A percentile compares a stretch with the other conserved stretches of the same genome.
These are phyloP conservation scores for Nannobrachium achirus DNA, from an alignment of 2,113 vertebrate species.

Conservation along the genomic window DNA sequence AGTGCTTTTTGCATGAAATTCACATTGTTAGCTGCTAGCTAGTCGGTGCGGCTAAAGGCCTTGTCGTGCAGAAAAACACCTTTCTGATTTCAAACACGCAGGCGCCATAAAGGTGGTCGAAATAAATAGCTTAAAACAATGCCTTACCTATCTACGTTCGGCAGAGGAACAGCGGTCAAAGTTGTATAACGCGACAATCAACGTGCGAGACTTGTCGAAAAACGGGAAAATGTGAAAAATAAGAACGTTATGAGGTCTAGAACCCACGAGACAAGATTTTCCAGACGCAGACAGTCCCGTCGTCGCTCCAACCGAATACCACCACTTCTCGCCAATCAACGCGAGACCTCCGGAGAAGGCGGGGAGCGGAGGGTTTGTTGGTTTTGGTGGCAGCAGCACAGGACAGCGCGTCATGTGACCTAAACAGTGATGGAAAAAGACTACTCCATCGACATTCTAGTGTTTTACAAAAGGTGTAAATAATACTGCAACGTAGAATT, in stretches of 20 bases:
- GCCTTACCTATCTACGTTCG: constrained; percentile 66
- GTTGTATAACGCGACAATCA: constrained; percentile 21
- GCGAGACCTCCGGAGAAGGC: constrained; percentile 53
- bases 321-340: constrained; percentile 64
- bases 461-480: too few relatives aligned
- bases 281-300: constrained; percentile 77
- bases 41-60: constrained; percentile 54
- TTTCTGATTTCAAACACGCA: constrained; percentile 55
- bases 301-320: constrained; percentile 74
- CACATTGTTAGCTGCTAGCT: constrained; percentile 28
- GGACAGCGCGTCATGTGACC: too few relatives aligned
- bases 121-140: constrained; percentile 51
- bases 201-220: constrained; percentile 21
- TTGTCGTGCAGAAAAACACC: constrained; percentile 57
- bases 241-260: constrained; percentile 28
- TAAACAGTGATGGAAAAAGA: too few relatives aligned
- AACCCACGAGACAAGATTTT: constrained; percentile 73
- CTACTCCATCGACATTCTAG: too few relatives aligned
- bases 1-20: neutral
- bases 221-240: constrained; percentile 33
- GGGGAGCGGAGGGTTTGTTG: too few relatives aligned
- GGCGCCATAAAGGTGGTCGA: constrained; percentile 32
- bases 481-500: too few relatives aligned
- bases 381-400: too few relatives aligned
- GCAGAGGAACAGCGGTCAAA: constrained; percentile 28